These are phyloP conservation scores for Zaprionus obscuricornis DNA, from an alignment of 2,888 invertebrate genomes.

Conservation along the genomic window DNA sequence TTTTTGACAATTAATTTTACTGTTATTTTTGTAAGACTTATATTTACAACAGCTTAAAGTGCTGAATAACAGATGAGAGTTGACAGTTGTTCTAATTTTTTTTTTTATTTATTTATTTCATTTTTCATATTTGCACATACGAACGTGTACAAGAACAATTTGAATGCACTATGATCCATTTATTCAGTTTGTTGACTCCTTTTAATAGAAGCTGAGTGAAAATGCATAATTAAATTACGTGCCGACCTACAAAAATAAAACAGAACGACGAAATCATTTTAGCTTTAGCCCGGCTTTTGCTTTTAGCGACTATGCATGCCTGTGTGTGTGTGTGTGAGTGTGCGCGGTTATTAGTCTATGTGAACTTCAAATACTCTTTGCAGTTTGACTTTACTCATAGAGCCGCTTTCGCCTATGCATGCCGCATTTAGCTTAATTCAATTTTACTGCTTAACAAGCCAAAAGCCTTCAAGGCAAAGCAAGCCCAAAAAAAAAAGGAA, in stretches of 20 bases:
- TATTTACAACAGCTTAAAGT: no score
- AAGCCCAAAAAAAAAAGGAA: slow-evolving; percentile 1
- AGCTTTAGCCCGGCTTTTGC: not conserved
- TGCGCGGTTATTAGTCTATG: no score
- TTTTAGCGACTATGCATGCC: not conserved
- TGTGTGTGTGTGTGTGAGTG: not conserved
- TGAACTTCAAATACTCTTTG: slow-evolving; percentile 32
- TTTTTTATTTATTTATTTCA: no score
- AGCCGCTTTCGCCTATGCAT: slow-evolving; percentile 7
- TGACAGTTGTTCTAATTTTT: no score
- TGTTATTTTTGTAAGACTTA: no score
- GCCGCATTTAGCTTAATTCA: slow-evolving; percentile 66
- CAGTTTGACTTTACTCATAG: slow-evolving; percentile 37
- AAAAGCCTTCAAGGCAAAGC: slow-evolving; percentile 53
- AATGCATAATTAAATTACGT: slow-evolving; percentile 50
- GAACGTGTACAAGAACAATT: no score
- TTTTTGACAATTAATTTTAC: no score
- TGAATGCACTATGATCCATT: slow-evolving; percentile 23
- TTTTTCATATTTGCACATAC: no score
- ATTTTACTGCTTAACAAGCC: slow-evolving; percentile 64
- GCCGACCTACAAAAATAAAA: slow-evolving; percentile 10
- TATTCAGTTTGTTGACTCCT: slow-evolving; percentile 33
- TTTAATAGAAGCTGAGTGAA: slow-evolving; percentile 31
- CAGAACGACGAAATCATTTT: slow-evolving; percentile 5
- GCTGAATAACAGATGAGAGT: no score